phyloP scores from a whole-genome alignment of 2,113 vertebrate species.

The Lethenteron camtschaticum region DNA sequence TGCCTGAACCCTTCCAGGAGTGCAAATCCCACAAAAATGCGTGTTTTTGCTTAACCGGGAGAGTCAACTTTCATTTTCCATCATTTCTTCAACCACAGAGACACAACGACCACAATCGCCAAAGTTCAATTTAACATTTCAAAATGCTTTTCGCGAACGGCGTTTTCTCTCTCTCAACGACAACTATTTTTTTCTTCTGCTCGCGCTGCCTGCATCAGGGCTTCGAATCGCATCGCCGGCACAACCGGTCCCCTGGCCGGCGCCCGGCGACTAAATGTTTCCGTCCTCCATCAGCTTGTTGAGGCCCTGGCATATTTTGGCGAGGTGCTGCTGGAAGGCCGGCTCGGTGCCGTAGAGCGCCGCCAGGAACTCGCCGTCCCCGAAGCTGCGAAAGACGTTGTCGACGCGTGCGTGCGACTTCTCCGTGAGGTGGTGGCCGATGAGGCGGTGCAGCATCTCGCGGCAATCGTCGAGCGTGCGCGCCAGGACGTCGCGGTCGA shows the following conservation, averaged over 20 bases:
- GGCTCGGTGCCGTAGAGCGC: conserved; percentile 42
- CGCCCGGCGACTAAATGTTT: conserved; percentile 29
- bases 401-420: conserved; percentile 59
- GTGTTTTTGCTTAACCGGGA: too few species aligned
- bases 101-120: too few species aligned
- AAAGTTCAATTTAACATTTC: too few species aligned
- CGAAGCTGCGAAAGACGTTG: conserved; percentile 58
- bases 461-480: conserved; percentile 31
- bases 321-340: conserved; percentile 34
- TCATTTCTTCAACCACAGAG: too few species aligned
- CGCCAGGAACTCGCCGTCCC: conserved; percentile 33
- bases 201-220: too few species aligned
- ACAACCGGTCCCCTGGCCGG: background rate
- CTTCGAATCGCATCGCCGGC: too few species aligned
- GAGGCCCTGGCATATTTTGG: conserved; percentile 45
- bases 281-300: conserved; percentile 51
- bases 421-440: conserved; percentile 44
- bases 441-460: conserved; percentile 41
- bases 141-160: too few species aligned
- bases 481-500: conserved; percentile 36
- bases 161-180: too few species aligned
- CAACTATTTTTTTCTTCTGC: too few species aligned
- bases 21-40: too few species aligned
- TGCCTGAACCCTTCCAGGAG: too few species aligned
- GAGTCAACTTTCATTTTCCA: too few species aligned